These are phyloP conservation scores for Lithophane leautieri DNA, from an alignment of 2,888 invertebrate genomes.

Conservation along the genomic window DNA sequence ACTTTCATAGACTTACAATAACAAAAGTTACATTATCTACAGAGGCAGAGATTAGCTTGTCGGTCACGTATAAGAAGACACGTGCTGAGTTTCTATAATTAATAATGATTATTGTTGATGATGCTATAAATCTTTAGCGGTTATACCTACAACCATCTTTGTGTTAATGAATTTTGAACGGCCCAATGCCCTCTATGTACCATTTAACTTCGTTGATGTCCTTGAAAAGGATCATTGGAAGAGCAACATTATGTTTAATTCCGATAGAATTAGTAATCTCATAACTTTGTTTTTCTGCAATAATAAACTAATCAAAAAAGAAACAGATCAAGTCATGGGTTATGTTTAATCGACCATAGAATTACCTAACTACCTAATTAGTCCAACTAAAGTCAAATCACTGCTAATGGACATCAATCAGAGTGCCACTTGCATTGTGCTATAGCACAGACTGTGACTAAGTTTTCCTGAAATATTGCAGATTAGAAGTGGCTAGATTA, in stretches of 20 bases:
- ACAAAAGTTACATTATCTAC: slow-evolving; percentile 13
- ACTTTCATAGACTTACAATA: slow-evolving; percentile 1
- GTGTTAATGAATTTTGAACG: slow-evolving; percentile 16
- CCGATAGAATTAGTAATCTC: background rate
- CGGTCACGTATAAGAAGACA: slow-evolving; percentile 33
- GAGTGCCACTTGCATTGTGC: slow-evolving; percentile 14
- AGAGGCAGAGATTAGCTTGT: slow-evolving; percentile 6
- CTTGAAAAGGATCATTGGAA: slow-evolving; percentile 9
- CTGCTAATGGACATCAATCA: background rate
- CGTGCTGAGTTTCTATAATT: slow-evolving; percentile 42
- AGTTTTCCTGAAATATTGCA: slow-evolving; percentile 4
- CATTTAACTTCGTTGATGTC: background rate
- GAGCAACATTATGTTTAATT: background rate
- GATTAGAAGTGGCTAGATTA: slow-evolving; percentile 1
- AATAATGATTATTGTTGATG: slow-evolving; percentile 31
- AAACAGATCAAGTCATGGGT: background rate
- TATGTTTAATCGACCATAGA: background rate
- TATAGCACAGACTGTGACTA: slow-evolving; percentile 5
- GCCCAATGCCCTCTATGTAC: background rate
- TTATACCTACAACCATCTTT: slow-evolving; percentile 22
- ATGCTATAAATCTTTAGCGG: slow-evolving; percentile 30
- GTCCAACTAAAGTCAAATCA: background rate
- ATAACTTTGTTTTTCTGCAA: no score
- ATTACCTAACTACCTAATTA: background rate
- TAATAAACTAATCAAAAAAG: background rate